These are phyloP conservation scores for Cardiocondyla obscurior DNA, from an alignment of 1,140 invertebrate genomes.

Conservation along the genomic window DNA sequence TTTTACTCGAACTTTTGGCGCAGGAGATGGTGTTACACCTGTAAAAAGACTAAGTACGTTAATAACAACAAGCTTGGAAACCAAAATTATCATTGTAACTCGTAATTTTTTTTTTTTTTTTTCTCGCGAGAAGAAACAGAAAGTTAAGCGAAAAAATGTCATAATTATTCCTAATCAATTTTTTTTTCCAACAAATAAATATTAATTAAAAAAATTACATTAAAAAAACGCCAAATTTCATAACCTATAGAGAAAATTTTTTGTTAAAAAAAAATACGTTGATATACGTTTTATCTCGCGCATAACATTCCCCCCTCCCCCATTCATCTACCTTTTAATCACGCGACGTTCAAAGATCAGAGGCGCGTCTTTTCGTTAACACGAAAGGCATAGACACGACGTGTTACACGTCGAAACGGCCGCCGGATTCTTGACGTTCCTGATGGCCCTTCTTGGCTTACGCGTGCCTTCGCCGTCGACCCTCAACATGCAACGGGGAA, in stretches of 20 bases:
- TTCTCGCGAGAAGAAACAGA: not conserved
- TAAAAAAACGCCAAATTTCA: not conserved
- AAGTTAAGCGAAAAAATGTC: not conserved
- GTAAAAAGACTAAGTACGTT: not conserved
- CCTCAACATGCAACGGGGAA: not conserved
- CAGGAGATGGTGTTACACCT: not conserved
- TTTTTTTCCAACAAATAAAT: not conserved
- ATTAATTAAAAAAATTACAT: not conserved
- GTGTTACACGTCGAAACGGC: constrained; percentile 4
- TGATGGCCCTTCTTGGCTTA: constrained; percentile 61
- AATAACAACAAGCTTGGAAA: not conserved
- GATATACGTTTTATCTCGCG: not conserved
- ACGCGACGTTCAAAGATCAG: not conserved
- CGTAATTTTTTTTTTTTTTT: too few relatives aligned
- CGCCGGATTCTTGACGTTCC: constrained; percentile 15
- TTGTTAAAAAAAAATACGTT: not conserved
- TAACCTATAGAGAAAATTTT: not conserved
- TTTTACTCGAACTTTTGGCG: not conserved
- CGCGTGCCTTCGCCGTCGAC: constrained; percentile 46
- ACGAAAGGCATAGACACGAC: not conserved
- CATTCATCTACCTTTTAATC: not conserved
- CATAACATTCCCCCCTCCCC: not conserved
- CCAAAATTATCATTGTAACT: not conserved
- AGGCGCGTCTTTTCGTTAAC: not conserved
- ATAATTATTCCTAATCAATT: too few relatives aligned